Percentiles rank a stretch among this genome's conserved stretches.
These are phyloP conservation scores for Lepilemur ruficaudatus DNA, from an alignment of 2,797 vertebrate genomes.

Conservation along the genomic window DNA sequence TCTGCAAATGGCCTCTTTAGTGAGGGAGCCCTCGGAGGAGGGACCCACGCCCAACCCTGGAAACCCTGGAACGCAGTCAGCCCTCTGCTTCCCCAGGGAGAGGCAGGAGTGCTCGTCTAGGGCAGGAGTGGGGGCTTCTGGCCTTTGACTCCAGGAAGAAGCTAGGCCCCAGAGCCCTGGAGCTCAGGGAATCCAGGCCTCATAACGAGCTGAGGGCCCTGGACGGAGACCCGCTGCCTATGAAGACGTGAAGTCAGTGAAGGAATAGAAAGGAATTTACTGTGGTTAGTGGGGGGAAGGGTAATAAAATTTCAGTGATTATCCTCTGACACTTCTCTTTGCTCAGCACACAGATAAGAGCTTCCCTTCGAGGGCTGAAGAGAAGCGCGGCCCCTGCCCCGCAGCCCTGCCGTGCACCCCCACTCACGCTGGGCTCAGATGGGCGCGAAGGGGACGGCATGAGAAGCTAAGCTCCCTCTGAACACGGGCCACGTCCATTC, in stretches of 20 bases:
- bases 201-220: rapidly evolving
- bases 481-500: neutral
- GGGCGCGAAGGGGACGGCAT: neutral
- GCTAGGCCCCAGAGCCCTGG: neutral
- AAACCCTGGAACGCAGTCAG: neutral
- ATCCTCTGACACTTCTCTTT: neutral
- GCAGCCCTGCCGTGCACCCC: rapidly evolving
- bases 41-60: neutral
- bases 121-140: neutral
- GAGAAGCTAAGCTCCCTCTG: neutral
- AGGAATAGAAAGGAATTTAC: slow-evolving; percentile 63
- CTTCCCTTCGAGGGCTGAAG: neutral
- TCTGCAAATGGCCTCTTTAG: slow-evolving; percentile 77
- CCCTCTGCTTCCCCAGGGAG: neutral
- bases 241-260: slow-evolving; percentile 13
- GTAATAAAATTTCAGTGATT: slow-evolving; percentile 63
- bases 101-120: neutral
- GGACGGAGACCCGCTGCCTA: neutral
- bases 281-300: slow-evolving; percentile 35
- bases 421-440: rapidly evolving
- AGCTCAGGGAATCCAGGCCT: rapidly evolving
- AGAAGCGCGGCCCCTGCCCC: rapidly evolving
- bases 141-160: neutral
- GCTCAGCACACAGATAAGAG: slow-evolving; percentile 44
- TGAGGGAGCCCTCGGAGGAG: slow-evolving; percentile 38